A percentile compares a stretch with the other conserved stretches of the same genome.
Conservation (phyloP, 2,797 vertebrate genomes). For the Falco cherrug region DNA sequence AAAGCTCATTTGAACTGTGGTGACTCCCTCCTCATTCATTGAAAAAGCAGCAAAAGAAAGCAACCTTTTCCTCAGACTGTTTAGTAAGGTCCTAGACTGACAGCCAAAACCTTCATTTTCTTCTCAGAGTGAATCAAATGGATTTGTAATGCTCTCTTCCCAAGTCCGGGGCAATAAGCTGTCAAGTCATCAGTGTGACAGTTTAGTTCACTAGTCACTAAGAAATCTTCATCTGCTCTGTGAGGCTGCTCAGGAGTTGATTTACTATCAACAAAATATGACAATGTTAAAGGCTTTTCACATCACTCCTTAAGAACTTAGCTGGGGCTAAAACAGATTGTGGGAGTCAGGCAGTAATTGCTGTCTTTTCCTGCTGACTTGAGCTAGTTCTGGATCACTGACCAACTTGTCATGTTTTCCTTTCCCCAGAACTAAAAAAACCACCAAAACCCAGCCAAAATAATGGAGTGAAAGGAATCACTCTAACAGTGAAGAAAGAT, state of each 20-base stretch:
- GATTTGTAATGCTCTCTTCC: background rate
- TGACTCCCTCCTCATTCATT: background rate
- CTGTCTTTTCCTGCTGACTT: background rate
- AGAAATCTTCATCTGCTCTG: background rate
- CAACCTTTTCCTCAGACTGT: background rate
- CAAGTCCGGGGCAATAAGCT: background rate
- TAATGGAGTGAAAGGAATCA: accelerated
- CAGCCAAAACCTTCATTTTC: background rate
- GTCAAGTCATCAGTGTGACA: background rate
- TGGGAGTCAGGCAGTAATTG: background rate
- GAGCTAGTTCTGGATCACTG: background rate
- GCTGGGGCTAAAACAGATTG: background rate
- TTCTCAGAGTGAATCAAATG: background rate
- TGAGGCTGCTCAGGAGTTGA: background rate
- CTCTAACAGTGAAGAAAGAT: background rate
- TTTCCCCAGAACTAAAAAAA: background rate
- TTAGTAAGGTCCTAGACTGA: background rate
- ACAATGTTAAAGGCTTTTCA: background rate
- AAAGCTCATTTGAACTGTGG: background rate
- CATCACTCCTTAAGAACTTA: background rate
- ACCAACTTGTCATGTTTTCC: background rate
- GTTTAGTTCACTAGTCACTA: background rate
- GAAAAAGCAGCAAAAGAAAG: background rate
- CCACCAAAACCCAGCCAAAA: background rate
- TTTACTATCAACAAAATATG: background rate